Evolutionary conservation across 2,888 invertebrate genomes (phyloP), one percentile per base, ranked within the genome.

Genomic region (Spicauda simplicius): DNA sequence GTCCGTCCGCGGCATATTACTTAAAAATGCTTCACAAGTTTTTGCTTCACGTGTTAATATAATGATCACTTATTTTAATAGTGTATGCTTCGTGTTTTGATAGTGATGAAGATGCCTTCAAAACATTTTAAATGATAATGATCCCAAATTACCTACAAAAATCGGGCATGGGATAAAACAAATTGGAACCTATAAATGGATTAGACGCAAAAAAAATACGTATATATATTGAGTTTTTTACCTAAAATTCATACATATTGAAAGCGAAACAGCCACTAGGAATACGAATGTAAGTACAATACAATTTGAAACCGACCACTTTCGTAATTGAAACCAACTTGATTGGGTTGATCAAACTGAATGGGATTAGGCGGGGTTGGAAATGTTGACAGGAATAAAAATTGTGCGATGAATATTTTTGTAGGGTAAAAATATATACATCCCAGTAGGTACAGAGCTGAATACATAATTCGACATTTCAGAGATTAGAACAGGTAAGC

Each of bases 271-370:
- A 14, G 14, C 41, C 41, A 41, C 41, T 33, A 33, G 41, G 4
- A 25, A 41, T 14, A 41, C 41, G 2, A 41, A 41, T 41, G 41
- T 41, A 41, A 41, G 41, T 41, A 41, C 12, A 41, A 41, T 41
- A 41, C 12, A 41, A 41, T 41, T 14, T 14, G 25, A 41, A 41
- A 12, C 56, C 33, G 19, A 19, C 57, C 57, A 45, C 19, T 57
- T 57, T 45, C 19, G 41, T 57, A 57, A 57, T 57, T 57, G 57
- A 41, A 20, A 45, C 41, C 41, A 41, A 14, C 41, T 41, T 45
- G 41, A 41, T 41, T 41, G 41, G 41, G 41, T 41, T 14, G 41
- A 41, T 41, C 41, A 41, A 60, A 33, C 58, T 45, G 58, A 45
- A 45, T 19, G 8, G 18, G 45, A n/a, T 48, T 54, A 54, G 54